These are phyloP conservation scores for Helicorthomorpha holstii DNA, from an alignment of 1,140 invertebrate species.

Conservation along the genomic window DNA sequence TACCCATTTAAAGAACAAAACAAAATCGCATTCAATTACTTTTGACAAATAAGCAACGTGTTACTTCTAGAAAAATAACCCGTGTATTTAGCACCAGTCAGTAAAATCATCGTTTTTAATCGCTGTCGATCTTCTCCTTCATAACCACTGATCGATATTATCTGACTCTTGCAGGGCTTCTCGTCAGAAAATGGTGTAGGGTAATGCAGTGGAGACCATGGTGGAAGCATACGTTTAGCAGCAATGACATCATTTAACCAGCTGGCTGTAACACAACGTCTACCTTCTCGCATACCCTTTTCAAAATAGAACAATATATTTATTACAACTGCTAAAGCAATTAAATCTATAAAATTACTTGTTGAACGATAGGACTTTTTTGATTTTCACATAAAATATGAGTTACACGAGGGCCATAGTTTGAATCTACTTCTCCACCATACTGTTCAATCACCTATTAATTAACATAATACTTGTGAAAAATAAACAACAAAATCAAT, in stretches of 20 bases:
- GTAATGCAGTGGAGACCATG: slow-evolving; percentile 80
- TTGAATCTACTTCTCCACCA: slow-evolving; percentile 72
- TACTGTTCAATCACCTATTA: slow-evolving; percentile 52
- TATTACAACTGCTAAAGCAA: not conserved
- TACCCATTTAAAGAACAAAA: not conserved
- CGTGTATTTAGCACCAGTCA: slow-evolving; percentile 65
- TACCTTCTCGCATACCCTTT: slow-evolving; percentile 53
- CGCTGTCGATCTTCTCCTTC: slow-evolving; percentile 58
- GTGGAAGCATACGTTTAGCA: slow-evolving; percentile 65
- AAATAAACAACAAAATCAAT: not conserved
- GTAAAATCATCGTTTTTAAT: slow-evolving; percentile 66
- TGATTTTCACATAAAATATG: slow-evolving; percentile 83
- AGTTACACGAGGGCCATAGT: slow-evolving; percentile 67
- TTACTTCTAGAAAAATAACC: slow-evolving; percentile 37
- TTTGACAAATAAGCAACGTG: slow-evolving; percentile 36
- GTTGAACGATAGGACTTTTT: slow-evolving; percentile 68
- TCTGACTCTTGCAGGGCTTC: slow-evolving; percentile 38
- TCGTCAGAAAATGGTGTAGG: slow-evolving; percentile 55
- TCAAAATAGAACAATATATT: not conserved
- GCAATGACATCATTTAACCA: slow-evolving; percentile 83
- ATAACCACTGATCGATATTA: slow-evolving; percentile 68
- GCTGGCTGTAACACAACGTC: slow-evolving; percentile 76
- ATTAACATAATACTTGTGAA: not conserved
- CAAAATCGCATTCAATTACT: slow-evolving; percentile 21
- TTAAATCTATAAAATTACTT: slow-evolving; percentile 28